These are phyloP conservation scores for Caenorhabditis zanzibari DNA, from an alignment of 2,888 invertebrate species.

Conservation along the genomic window DNA sequence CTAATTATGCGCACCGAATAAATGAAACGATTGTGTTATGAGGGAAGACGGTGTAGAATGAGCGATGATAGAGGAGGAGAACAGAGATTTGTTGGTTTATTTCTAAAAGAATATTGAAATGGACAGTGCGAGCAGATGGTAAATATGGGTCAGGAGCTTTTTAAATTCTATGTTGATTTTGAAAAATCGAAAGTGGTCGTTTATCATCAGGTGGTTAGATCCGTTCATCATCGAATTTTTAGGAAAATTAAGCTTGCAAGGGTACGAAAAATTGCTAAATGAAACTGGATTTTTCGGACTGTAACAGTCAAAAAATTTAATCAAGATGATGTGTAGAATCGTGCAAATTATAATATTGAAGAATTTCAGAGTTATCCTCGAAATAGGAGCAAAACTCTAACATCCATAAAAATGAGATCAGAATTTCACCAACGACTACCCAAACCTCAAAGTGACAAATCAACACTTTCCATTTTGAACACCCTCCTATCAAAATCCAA, in stretches of 20 bases:
- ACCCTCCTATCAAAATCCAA: slow-evolving; percentile 10
- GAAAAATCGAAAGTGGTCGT: not conserved
- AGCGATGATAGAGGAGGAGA: slow-evolving; percentile 21
- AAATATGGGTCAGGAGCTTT: slow-evolving; percentile 30
- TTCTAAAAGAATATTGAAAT: not conserved
- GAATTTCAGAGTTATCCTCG: too few species aligned
- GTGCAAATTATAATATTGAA: too few species aligned
- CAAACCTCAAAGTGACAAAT: not conserved
- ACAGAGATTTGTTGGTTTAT: slow-evolving; percentile 12
- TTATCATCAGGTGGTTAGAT: not conserved
- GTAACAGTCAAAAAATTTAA: too few species aligned
- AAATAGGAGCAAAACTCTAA: too few species aligned
- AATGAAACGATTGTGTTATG: not conserved
- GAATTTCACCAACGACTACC: too few species aligned
- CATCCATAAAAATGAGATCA: too few species aligned
- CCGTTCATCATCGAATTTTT: too few species aligned
- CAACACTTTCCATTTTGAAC: not conserved
- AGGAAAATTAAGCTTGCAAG: too few species aligned
- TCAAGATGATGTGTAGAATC: too few species aligned
- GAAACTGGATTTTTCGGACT: too few species aligned
- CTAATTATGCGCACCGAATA: slow-evolving; percentile 55
- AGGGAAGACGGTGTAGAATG: slow-evolving; percentile 17
- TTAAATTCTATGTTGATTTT: not conserved
- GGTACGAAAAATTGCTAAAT: too few species aligned
- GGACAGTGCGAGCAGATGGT: slow-evolving; percentile 19